These are phyloP conservation scores for Danio jaintianensis DNA, from an alignment of 2,797 vertebrate genomes.

Conservation along the genomic window DNA sequence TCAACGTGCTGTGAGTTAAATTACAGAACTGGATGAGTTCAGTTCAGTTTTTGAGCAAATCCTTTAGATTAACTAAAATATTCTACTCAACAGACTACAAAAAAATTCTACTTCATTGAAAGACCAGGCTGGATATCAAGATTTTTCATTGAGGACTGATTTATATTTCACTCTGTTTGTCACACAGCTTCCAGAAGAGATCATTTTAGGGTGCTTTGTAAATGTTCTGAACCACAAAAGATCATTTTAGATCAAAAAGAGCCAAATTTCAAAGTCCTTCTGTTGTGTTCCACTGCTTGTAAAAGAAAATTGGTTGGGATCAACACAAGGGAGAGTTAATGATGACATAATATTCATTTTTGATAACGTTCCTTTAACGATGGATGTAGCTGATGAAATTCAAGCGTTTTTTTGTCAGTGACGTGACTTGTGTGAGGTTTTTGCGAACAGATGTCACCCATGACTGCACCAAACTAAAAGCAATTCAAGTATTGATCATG, in stretches of 20 bases:
- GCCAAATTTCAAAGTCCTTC: neutral
- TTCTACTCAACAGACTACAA: neutral
- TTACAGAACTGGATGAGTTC: neutral
- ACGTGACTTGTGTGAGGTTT: slow-evolving; percentile 1
- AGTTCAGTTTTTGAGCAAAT: neutral
- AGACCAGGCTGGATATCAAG: neutral
- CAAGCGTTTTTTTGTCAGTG: slow-evolving; percentile 4
- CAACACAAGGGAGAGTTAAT: neutral
- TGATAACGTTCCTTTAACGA: neutral
- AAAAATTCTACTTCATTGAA: neutral
- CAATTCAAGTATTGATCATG: slow-evolving; percentile 58
- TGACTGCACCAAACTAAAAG: slow-evolving; percentile 43
- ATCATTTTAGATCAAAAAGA: neutral
- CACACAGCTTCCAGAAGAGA: too few relatives aligned
- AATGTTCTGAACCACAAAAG: neutral
- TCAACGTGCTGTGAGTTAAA: neutral
- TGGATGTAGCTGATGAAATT: neutral
- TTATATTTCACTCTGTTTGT: neutral
- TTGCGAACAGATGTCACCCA: slow-evolving; percentile 47
- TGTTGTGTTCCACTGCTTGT: neutral
- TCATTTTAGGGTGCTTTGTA: too few relatives aligned
- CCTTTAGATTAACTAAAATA: neutral
- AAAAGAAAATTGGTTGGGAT: neutral
- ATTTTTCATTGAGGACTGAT: neutral
- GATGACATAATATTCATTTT: neutral